These are phyloP conservation scores for Bombus balteatus DNA, from an alignment of 1,140 invertebrate genomes.

Conservation along the genomic window DNA sequence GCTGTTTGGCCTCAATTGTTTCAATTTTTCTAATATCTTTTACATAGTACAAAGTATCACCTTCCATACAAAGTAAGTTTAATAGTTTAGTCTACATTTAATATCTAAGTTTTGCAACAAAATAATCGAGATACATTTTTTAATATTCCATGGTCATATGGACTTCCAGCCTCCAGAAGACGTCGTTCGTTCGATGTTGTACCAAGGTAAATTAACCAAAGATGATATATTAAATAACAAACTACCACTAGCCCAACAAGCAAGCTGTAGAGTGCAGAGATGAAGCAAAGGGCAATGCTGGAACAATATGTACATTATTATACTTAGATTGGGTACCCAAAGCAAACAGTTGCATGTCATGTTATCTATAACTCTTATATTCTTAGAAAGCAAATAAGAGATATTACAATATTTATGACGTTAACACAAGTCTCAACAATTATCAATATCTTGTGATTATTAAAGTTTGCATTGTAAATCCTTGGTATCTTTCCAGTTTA, in stretches of 20 bases:
- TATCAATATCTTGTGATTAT: constrained; percentile 66
- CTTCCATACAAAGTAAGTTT: constrained; percentile 45
- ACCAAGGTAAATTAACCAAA: constrained; percentile 77
- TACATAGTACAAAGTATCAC: constrained; percentile 18
- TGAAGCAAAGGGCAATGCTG: constrained; percentile 81
- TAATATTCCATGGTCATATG: constrained; percentile 66
- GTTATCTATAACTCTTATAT: constrained; percentile 67
- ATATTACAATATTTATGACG: constrained; percentile 64
- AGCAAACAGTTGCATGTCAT: constrained; percentile 58
- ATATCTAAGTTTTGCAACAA: constrained; percentile 74
- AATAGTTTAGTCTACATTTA: constrained; percentile 49
- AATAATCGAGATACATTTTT: constrained; percentile 74
- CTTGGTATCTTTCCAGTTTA: constrained; percentile 65
- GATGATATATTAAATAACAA: constrained; percentile 77
- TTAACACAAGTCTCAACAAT: constrained; percentile 55
- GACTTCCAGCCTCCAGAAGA: constrained; percentile 59
- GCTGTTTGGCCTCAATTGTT: constrained; percentile 30
- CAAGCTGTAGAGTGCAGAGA: constrained; percentile 80
- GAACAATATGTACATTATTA: constrained; percentile 72
- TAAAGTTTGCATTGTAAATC: constrained; percentile 56
- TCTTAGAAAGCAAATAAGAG: constrained; percentile 57
- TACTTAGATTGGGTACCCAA: constrained; percentile 30
- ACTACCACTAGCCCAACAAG: constrained; percentile 76
- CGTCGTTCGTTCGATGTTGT: constrained; percentile 77
- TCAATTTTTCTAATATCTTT: constrained; percentile 30